Base-by-base conservation (phyloP, 2,888 invertebrate species). In the Drosophila infuscata region DNA sequence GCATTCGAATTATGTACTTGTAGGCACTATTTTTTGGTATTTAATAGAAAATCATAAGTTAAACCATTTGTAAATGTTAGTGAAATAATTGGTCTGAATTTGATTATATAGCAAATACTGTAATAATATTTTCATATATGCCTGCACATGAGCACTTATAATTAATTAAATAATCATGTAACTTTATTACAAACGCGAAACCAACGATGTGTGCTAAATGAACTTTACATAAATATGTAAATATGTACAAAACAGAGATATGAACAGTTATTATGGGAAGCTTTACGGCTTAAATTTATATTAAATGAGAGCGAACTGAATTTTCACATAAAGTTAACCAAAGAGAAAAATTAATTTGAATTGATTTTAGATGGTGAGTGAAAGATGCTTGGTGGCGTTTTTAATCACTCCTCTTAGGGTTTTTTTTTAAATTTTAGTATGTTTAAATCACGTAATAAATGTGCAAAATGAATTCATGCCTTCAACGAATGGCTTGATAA, bases 191-290 rank as follows among this genome's bases (percentile, higher is more conserved):
- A 4, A 29, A 48, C 33, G 3, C 32, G 11, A 53, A 49, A 25
- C 11, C 48, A 59, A 32, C 17, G 54, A 46, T 51, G 58, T 56
- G 49, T 51, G 54, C 15, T 15, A 51, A 74, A 46, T 59, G 11
- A n/a, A 6, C 11, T 35, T 43, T 41, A 48, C 12, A 3, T 46
- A 60, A 33, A 20, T 4, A 54, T 15, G 29, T 33, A 58, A 35
- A 36, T 58, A 59, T 43, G 59, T 54, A 30, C 56, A 20, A 32
- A 57, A 30, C 12, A 20, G 25, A n/a, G n/a, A n/a, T n/a, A 20
- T 41, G 20, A 32, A 20, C 30, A n/a, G 56, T 30, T 20, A 3
- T 41, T 30, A 57, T 20, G 8, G 6, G 32, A 12, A 32, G 32
- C 5, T 38, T 59, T 4, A 59, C n/a, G 25, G 25, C 4, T 46